Evolutionary conservation across 2,797 vertebrate species (phyloP), one percentile per base, ranked within the genome.

Genomic region (Lepus townsendii): DNA sequence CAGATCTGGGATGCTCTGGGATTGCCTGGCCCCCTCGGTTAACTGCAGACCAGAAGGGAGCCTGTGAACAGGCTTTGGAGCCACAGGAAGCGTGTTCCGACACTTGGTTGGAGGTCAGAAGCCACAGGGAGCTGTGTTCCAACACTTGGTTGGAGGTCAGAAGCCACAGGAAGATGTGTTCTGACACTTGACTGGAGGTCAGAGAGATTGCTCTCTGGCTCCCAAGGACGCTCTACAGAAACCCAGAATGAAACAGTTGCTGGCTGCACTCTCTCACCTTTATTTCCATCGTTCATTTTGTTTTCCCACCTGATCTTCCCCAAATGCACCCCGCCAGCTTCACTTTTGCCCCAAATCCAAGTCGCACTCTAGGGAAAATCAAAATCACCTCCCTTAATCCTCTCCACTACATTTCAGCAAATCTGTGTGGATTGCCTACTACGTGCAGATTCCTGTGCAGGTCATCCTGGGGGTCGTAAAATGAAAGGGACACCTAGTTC

Each of bases 241-340:
- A 52, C 42, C 82, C n/a, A 71, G 69, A 87, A 85, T 50, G 52
- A 69, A 96, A 77, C 8, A 27, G 14, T 30, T 72, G 30, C 30
- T 65, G 57, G 71, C 35, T 87, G 54, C n/a, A 22, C 69, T 60
- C 14, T 60, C 35, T 82, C 17, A 68, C 65, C 32, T 88, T 63
- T 47, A 4, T 32, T 52, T 76, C 60, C 50, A 17, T 30, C 27
- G 8, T 42, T 63, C 52, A 11, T 35, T 85, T 57, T 6, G 13
- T 80, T 80, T 75, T 47, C 68, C 69, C 63, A 82, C 79, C 75
- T 65, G 73, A 83, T 75, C 92, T 85, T 92, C 62, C 32, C 86
- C 65, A 90, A 95, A 88, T 60, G 38, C 12, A 63, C 38, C 60
- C 38, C 57, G 65, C 32, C 60, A 77, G 69, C 65, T 77, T 38